Evolutionary conservation across 2,113 vertebrate genomes (phyloP), one percentile per base, ranked within the genome.

Genomic region (Hippolais icterina): DNA sequence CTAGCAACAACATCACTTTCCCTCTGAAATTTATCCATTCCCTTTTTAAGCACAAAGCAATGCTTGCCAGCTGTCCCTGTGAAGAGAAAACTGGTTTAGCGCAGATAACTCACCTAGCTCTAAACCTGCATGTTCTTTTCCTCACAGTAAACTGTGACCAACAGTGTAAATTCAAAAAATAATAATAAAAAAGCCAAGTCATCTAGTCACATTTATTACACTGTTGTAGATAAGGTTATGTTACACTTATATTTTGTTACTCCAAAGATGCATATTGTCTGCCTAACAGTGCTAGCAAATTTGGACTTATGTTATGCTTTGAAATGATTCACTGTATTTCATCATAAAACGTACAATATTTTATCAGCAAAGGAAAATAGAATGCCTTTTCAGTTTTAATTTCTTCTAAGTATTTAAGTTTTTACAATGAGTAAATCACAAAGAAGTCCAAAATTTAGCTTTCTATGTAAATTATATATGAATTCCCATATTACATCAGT

Each of bases 1-100:
- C 44, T 49, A 94, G 74, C 42, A 92, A 87, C 50, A 97, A 53
- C 72, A 92, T 59, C 60, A 31, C 44, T 68, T 93, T 84, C n/a
- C 8, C 24, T 82, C 69, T 91, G 52, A 75, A 91, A 84, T 71
- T 66, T 66, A 78, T 24, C 23, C 44, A 19, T 68, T 71, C 44
- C 60, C 22, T 68, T 94, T 72, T 81, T 49, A 77, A 78, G 49
- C 14, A 56, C 60, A 71, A 70, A 77, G 11, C 2, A 11, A 24
- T 56, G 70, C 11, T 85, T 91, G 41, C 47, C 27, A 79, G 44
- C 28, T 84, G 33, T 59, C 24, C 24, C 27, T 71, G 46, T 16
- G 44, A 89, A 72, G 9, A n/a, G 46, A 90, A 77, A 44, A 64
- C 6, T 11, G 10, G 14, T 65, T 63, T 12, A 86, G 27, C 21